Evolutionary conservation across 1,140 invertebrate species (phyloP), one percentile per base, ranked within the genome.

Genomic region (Hylaeus volcanicus): DNA sequence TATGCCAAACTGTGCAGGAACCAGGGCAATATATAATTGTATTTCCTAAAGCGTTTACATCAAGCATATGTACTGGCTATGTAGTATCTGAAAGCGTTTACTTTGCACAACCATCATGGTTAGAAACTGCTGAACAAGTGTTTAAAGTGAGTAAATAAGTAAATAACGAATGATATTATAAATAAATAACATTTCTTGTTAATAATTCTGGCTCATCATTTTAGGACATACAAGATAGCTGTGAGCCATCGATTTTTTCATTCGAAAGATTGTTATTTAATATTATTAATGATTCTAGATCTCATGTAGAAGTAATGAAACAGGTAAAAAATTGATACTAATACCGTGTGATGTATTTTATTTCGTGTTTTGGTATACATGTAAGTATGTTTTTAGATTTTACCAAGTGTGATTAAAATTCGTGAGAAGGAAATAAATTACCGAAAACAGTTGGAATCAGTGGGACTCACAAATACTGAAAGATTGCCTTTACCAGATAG

Each of bases 31-130:
- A 97, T 91, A 96, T 99, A 72, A 94, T 99, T 2, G 97, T 99
- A 1, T 98, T 98, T 92, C 98, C 98, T 0, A 96, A 97, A 89
- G 96, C 97, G 0, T 98, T 98, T 89, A 98, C 98, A 0, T 97
- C 97, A 0, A 98, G 96, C 56, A 95, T 99, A 79, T 97, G 96
- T 84, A 98, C 97, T 2, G 98, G 98, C 3, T 99, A 98, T 91
- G 96, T 96, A 5, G 96, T 98, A 0, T 98, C 98, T 0, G 98
- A 99, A 91, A 98, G 97, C 89, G 98, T 98, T 0, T 98, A 98
- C 89, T 99, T 98, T 90, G 98, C 98, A 1, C 96, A 96, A n/a
- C 93, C 95, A 14, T 95, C 95, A 0, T 99, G 98, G 97, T 91
- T 99, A 4, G 94, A 95, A 73, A 94, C 95, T 60, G 96, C 97